Evolutionary conservation across 2,113 vertebrate species (phyloP).

Genomic region (Egretta garzetta): DNA sequence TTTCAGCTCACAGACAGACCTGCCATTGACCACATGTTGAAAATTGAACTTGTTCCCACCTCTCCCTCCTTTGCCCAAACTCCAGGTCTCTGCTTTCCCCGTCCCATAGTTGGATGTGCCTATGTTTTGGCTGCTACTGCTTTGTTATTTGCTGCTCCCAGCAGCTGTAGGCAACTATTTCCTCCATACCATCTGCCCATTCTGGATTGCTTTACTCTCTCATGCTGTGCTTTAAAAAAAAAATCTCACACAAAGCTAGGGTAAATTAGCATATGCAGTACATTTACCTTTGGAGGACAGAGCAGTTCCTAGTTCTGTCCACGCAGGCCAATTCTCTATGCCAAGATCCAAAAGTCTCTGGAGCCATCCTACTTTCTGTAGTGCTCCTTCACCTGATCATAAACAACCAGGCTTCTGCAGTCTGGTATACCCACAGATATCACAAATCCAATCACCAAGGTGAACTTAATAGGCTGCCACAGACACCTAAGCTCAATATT

Average conservation of each 20-base stretch:
- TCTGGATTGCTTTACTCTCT: neutral
- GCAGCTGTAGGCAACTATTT: constrained; percentile 27
- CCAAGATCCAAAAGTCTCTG: neutral
- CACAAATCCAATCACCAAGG: neutral
- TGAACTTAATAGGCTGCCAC: neutral
- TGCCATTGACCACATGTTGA: neutral
- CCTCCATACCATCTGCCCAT: constrained; percentile 33
- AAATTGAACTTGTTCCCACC: neutral
- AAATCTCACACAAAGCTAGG: neutral
- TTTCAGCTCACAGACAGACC: neutral
- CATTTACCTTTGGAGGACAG: neutral
- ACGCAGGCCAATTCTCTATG: neutral
- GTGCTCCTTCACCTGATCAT: neutral
- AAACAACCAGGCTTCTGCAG: neutral
- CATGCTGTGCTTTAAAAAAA: neutral
- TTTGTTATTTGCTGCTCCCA: constrained; percentile 22
- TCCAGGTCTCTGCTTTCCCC: neutral
- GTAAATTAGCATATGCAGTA: neutral
- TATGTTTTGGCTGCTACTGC: constrained; percentile 11
- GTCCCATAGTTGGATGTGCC: neutral
- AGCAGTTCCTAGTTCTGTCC: neutral
- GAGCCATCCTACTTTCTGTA: neutral
- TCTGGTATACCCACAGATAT: neutral
- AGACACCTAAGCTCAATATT: neutral
- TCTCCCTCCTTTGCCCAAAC: neutral